Evolutionary conservation across 2,797 vertebrate species (phyloP).

Genomic region (Poliocrania exsul): DNA sequence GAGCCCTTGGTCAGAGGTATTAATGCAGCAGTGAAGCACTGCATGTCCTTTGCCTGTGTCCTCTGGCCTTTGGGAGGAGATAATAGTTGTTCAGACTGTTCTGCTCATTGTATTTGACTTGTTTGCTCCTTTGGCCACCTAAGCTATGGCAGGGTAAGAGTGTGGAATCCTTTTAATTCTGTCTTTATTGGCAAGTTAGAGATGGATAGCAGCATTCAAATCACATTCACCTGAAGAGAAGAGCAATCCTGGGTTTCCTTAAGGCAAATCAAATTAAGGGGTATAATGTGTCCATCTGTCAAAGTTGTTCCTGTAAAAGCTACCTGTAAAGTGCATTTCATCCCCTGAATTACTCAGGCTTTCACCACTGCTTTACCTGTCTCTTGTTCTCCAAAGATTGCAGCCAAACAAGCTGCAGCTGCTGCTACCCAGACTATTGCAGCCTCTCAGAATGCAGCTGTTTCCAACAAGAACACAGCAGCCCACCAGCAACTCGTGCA

Average conservation of each 20-base stretch:
- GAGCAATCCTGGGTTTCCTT: not conserved
- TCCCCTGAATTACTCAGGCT: not conserved
- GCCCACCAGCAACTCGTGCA: conserved; percentile 97
- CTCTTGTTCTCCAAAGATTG: conserved; percentile 79
- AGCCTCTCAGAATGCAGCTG: conserved; percentile 94
- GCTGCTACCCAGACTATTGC: conserved; percentile 98
- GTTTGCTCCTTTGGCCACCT: not conserved
- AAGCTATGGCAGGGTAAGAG: not conserved
- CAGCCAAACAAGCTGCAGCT: conserved; percentile 96
- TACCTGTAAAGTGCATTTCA: not conserved
- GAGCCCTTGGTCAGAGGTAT: not conserved
- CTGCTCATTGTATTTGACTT: not conserved
- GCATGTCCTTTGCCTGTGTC: fast-evolving
- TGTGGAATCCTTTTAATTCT: not conserved
- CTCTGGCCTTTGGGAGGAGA: not conserved
- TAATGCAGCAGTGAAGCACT: not conserved
- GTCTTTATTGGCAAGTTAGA: not conserved
- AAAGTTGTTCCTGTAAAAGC: not conserved
- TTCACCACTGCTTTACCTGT: not conserved
- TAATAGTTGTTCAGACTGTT: not conserved
- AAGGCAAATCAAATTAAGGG: not conserved
- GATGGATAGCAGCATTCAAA: not conserved
- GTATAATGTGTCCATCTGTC: not conserved
- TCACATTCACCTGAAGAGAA: not conserved
- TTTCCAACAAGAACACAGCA: conserved; percentile 94